These are phyloP conservation scores for Steinernema hermaphroditum DNA, from an alignment of 2,888 invertebrate genomes.

Conservation along the genomic window DNA sequence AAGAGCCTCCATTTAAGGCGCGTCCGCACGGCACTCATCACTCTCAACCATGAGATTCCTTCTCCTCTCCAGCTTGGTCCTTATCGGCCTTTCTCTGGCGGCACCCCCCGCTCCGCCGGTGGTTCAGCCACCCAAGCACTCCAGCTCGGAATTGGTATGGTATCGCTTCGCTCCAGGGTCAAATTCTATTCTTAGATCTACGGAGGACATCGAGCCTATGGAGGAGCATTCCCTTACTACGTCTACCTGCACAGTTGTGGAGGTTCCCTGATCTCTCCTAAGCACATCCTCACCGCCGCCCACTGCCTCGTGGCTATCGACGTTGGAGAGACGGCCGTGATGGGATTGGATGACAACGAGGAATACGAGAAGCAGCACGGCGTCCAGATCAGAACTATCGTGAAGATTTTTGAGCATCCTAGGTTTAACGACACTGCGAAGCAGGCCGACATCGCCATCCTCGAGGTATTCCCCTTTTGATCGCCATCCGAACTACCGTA, in stretches of 20 bases:
- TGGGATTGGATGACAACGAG: neutral
- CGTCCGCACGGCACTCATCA: no score
- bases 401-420: neutral
- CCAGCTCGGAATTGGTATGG: no score
- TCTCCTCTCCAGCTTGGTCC: no score
- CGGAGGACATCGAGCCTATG: neutral
- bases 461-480: neutral
- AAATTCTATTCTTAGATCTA: neutral
- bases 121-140: no score
- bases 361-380: neutral
- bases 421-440: neutral
- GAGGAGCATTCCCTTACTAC: neutral
- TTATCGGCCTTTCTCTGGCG: no score
- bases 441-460: neutral
- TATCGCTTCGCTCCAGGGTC: no score
- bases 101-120: no score
- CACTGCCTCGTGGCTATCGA: neutral
- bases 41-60: no score
- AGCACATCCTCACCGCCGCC: conserved; percentile 2
- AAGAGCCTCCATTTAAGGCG: no score
- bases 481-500: neutral
- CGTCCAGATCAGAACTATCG: neutral
- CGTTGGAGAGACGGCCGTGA: neutral
- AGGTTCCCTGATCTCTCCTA: neutral
- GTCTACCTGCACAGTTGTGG: neutral